Base-by-base conservation (phyloP, 35 echinoderm and acorn worm genomes). In the Strongylocentrotus purpuratus region DNA sequence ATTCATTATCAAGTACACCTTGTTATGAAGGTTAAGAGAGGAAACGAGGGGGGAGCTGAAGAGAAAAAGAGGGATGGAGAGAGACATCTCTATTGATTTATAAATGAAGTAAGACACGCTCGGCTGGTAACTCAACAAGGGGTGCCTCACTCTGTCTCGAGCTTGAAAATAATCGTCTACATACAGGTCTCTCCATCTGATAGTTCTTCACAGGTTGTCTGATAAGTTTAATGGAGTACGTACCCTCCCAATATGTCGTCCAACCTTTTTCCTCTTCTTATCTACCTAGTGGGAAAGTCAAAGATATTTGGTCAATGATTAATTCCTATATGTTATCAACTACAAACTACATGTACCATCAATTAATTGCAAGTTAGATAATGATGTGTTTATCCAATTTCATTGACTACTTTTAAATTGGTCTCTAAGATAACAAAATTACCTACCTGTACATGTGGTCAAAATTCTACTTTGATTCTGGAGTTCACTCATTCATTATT, bases 121-220 rank as follows among this genome's bases (percentile, higher is more conserved):
- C 28, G 65, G 65, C 65, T 78, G 65, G 65, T 78, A 78, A 78
- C 65, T 28, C 65, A 78, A 78, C 65, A 78, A 78, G 65, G 65
- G 65, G 65, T 78, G 65, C 65, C 65, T n/a, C 65, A 78, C 65
- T 78, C 65, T 78, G 65, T 78, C 65, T 78, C 65, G 28, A 78
- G 65, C 20, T 28, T 78, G 65, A 78, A 78, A 78, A 18, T 78
- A 78, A 22, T 28, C 28, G 65, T 78, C 22, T 78, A 7, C 14
- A 52, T 52, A 70, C 25, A 78, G 65, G 20, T 78, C 65, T 78
- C 65, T 78, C 65, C 4, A 28, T 59, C 65, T 78, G 22, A 28
- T 22, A 78, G 65, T 22, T 78, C 65, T 78, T 18, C 20, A 78
- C 65, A 78, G 65, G 65, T 78, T 78, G 65, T 78, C 65, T 78